A percentile compares a stretch with the other conserved stretches of the same genome.
Conservation (phyloP, 1,140 invertebrate species). For the Anthonomus grandis region DNA sequence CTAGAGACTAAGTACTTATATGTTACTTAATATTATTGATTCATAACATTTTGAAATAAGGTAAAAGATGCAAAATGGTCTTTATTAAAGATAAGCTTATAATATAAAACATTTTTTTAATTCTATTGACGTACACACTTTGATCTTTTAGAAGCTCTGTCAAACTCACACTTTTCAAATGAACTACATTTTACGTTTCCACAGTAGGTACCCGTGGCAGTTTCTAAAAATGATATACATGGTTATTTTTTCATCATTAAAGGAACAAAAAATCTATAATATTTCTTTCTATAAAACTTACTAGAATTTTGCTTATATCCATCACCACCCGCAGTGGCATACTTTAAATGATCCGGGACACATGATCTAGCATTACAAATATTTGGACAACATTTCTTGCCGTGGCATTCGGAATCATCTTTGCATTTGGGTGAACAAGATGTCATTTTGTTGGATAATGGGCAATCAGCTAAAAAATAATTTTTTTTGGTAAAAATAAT, state of each 20-base stretch:
- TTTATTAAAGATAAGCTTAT: too few relatives aligned
- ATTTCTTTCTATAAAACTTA: slow-evolving; percentile 16
- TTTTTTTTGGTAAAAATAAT: too few relatives aligned
- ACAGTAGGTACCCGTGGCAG: slow-evolving; percentile 58
- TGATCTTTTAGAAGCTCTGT: slow-evolving; percentile 60
- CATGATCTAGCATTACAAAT: slow-evolving; percentile 66
- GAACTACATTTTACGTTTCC: slow-evolving; percentile 64
- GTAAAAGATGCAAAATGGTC: too few relatives aligned
- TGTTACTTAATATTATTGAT: too few relatives aligned
- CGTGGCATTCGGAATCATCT: slow-evolving; percentile 60
- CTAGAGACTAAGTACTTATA: too few relatives aligned
- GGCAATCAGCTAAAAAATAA: slow-evolving; percentile 55
- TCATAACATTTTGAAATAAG: too few relatives aligned
- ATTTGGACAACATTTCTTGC: slow-evolving; percentile 68
- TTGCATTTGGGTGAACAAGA: slow-evolving; percentile 64
- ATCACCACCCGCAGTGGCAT: slow-evolving; percentile 19
- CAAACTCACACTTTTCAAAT: slow-evolving; percentile 64
- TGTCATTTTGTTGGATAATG: slow-evolving; percentile 58
- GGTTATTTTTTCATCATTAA: not conserved
- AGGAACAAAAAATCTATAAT: not conserved
- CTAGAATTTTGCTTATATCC: slow-evolving; percentile 33
- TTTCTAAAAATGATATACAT: slow-evolving; percentile 44
- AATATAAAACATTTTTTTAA: too few relatives aligned
- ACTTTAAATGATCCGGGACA: slow-evolving; percentile 31
- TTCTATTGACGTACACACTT: slow-evolving; percentile 63